Conservation (phyloP, 2,888 invertebrate species). For the Philopedon plagiatum region DNA sequence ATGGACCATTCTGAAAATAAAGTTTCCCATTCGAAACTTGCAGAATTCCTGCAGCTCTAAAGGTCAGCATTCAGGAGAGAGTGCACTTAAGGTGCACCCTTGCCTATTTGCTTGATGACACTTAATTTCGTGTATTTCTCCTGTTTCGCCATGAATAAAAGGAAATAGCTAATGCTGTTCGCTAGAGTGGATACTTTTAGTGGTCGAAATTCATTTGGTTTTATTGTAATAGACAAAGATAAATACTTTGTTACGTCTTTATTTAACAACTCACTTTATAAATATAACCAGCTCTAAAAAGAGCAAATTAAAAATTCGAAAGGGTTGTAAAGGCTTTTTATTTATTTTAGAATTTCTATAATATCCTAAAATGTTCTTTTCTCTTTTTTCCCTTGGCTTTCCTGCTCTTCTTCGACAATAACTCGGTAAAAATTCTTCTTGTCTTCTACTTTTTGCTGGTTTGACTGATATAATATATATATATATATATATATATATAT, state of each 20-base stretch:
- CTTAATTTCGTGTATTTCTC: slow-evolving; percentile 27
- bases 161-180: not conserved
- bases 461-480: too few species aligned
- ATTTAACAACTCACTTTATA: too few species aligned
- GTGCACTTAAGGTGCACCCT: slow-evolving; percentile 30
- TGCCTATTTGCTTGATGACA: slow-evolving; percentile 30
- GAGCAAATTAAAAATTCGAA: too few species aligned
- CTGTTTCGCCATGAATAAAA: slow-evolving; percentile 12
- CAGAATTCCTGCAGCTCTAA: slow-evolving; percentile 14
- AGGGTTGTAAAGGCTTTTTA: too few species aligned
- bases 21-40: slow-evolving; percentile 13
- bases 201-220: not conserved
- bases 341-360: too few species aligned
- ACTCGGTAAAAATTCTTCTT: too few species aligned
- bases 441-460: too few species aligned
- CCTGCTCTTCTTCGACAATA: too few species aligned
- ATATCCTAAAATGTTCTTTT: too few species aligned
- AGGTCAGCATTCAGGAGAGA: slow-evolving; percentile 26
- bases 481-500: too few species aligned
- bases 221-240: not conserved
- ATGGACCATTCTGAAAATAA: slow-evolving; percentile 3
- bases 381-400: too few species aligned
- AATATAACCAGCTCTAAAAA: too few species aligned
- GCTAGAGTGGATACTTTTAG: not conserved
- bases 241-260: not conserved